A percentile compares a stretch with the other conserved stretches of the same genome.
These are phyloP conservation scores for Hippocampus zosterae DNA, from an alignment of 2,113 vertebrate genomes.

Conservation along the genomic window DNA sequence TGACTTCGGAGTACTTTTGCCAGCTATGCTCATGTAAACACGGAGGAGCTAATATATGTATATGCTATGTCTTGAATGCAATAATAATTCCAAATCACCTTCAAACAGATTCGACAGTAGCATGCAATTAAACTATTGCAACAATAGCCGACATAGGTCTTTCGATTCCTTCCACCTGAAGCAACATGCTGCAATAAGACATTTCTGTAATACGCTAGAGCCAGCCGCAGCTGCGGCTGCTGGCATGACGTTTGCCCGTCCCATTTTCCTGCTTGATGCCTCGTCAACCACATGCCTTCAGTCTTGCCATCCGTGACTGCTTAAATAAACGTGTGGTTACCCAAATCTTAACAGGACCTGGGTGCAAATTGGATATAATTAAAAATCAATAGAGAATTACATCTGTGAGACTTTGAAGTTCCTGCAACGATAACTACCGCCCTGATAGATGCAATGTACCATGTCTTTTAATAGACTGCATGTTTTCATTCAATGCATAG, in stretches of 20 bases:
- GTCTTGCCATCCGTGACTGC: neutral
- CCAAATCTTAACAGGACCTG: neutral
- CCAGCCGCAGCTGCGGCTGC: neutral
- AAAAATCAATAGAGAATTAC: neutral
- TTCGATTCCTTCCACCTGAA: neutral
- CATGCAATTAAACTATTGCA: neutral
- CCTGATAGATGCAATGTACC: neutral
- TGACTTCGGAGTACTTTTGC: neutral
- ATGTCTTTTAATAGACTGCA: neutral
- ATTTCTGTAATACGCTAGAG: conserved; percentile 3
- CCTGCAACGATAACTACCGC: neutral
- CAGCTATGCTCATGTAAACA: neutral
- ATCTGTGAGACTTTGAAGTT: neutral
- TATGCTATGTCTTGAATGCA: neutral
- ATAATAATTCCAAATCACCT: neutral
- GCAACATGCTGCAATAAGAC: neutral
- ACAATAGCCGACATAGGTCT: neutral
- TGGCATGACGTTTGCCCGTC: neutral
- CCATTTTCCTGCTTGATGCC: neutral
- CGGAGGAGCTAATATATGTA: too few species aligned
- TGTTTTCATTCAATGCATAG: conserved; percentile 3
- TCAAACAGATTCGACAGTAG: neutral
- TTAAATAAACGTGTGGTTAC: neutral
- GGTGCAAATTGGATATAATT: neutral
- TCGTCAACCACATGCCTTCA: neutral